Evolutionary conservation across 1,140 invertebrate species (phyloP), one percentile per base, ranked within the genome.

Genomic region (Philopotamus ludificatus): DNA sequence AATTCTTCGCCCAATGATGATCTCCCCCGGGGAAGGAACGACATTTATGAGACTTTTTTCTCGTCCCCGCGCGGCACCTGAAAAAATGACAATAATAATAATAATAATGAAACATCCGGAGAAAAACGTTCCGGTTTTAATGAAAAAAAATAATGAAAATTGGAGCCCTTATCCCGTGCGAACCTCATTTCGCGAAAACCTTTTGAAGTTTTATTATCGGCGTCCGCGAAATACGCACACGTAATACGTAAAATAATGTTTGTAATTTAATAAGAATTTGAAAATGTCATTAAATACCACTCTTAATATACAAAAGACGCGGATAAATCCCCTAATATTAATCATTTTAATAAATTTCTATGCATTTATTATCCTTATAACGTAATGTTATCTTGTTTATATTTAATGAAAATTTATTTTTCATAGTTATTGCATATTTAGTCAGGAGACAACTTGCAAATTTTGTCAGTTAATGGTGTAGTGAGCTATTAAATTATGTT

Each of bases 51-150:
- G 28, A 34, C 4, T 4, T 34, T 34, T 9, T 47, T 16, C 18
- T n/a, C n/a, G n/a, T n/a, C n/a, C n/a, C n/a, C n/a, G n/a, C 44
- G 3, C 44, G 18, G 44, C 44, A 47, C 44, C 44, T 47, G 44
- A 7, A 47, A 47, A 47, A 47, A 47, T 47, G 44, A 20, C 44
- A 47, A 47, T 47, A 47, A 47, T 47, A 47, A 47, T 47, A 47
- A 47, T 47, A 47, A 47, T 47, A 47, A 20, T 16, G 10, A 16
- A 15, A 16, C 44, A 47, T 47, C 44, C 44, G 10, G 10, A 8
- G n/a, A 47, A 47, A 47, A 7, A 47, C 44, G 44, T 7, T 4
- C 10, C 10, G 4, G 44, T 47, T 47, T 47, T 47, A 47, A 47
- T 47, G 15, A 47, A n/a, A 47, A 47, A 47, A 47, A 4, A 47